Percentiles rank a stretch among this genome's conserved stretches.
Evolutionary conservation across 2,113 vertebrate species (phyloP).

Genomic region (Chloroceryle aenea): DNA sequence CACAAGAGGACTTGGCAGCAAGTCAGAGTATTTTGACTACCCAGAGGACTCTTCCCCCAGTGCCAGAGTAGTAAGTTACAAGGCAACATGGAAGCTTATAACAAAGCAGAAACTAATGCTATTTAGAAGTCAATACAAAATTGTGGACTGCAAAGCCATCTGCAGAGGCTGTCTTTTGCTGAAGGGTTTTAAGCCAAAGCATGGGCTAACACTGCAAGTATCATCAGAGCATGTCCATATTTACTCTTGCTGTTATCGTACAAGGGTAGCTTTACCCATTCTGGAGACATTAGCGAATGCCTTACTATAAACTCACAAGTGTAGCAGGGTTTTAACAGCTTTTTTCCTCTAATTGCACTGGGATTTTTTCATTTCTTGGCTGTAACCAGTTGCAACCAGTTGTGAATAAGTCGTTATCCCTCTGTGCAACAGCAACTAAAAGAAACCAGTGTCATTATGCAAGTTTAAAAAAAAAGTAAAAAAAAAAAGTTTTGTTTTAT

Average conservation of each 20-base stretch:
- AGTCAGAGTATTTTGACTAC: slow-evolving; percentile 6
- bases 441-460: slow-evolving; percentile 65
- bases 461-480: neutral
- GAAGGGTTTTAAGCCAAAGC: neutral
- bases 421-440: slow-evolving; percentile 68
- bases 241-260: neutral
- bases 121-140: slow-evolving; percentile 2
- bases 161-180: neutral
- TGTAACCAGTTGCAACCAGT: slow-evolving; percentile 65
- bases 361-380: slow-evolving; percentile 58
- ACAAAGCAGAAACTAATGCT: neutral
- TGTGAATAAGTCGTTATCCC: slow-evolving; percentile 69
- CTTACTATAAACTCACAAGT: slow-evolving; percentile 30
- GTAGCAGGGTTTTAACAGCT: neutral
- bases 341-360: slow-evolving; percentile 8
- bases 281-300: neutral
- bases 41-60: slow-evolving; percentile 13
- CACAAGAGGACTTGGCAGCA: slow-evolving; percentile 28
- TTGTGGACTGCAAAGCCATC: neutral
- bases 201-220: neutral
- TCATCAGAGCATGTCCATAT: neutral
- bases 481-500: slow-evolving; percentile 73
- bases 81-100: neutral
- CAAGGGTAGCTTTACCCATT: neutral
- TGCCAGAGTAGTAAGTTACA: neutral